Conservation (phyloP, 2,888 invertebrate species). For the Drosophila merina region DNA sequence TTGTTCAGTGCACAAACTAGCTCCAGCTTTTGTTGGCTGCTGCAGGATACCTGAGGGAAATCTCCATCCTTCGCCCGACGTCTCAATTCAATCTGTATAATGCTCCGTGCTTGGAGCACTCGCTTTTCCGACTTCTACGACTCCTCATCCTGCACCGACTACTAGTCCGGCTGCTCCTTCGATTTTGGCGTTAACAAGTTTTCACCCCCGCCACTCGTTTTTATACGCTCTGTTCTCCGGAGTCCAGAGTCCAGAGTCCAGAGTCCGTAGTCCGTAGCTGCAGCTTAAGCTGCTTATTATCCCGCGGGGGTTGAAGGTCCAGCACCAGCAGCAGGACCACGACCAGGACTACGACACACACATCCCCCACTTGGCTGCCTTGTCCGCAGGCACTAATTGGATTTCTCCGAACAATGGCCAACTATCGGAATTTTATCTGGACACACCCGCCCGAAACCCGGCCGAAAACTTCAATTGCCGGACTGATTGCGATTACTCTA, state of each 20-base stretch:
- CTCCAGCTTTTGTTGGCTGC: conserved; percentile 3
- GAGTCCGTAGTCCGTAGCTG: conserved; percentile 3
- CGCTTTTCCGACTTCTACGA: conserved; percentile 1
- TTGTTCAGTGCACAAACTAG: conserved; percentile 1
- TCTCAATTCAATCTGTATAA: conserved; percentile 47
- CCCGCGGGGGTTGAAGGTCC: conserved; percentile 43
- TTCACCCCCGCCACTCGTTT: conserved; percentile 49
- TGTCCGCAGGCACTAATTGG: conserved; percentile 61
- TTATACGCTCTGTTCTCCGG: conserved; percentile 40
- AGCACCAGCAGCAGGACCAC: too few species aligned
- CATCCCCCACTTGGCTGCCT: conserved; percentile 7
- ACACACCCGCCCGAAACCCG: not conserved
- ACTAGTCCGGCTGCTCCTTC: not conserved
- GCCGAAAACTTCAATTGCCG: conserved; percentile 32
- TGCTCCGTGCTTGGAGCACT: conserved; percentile 22
- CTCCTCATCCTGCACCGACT: not conserved
- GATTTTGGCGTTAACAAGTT: conserved; percentile 69
- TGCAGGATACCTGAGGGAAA: conserved; percentile 69
- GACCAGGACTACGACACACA: too few species aligned
- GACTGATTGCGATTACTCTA: conserved; percentile 23
- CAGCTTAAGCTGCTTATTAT: conserved; percentile 76
- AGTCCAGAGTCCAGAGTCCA: not conserved
- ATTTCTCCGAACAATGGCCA: conserved; percentile 51
- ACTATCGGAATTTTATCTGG: conserved; percentile 21
- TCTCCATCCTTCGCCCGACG: conserved; percentile 41